A percentile compares a stretch with the other conserved stretches of the same genome.
phyloP scores from a whole-genome alignment of 2,113 vertebrate genomes.

The Leucoraja erinaceus region DNA sequence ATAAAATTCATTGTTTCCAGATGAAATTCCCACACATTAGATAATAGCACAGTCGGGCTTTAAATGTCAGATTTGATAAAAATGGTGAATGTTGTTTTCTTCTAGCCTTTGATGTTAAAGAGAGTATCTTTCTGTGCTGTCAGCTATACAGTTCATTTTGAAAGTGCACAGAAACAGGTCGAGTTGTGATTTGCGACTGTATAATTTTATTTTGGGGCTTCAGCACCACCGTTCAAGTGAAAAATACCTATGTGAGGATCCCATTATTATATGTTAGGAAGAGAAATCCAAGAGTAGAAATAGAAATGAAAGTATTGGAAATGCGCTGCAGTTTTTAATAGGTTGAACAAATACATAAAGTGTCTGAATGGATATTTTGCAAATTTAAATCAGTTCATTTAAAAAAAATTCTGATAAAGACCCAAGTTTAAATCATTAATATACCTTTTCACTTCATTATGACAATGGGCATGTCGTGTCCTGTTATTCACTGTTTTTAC shows the following conservation, averaged over 20 bases:
- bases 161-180: neutral
- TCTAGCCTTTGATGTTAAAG: neutral
- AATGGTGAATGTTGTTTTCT: neutral
- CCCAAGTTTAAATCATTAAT: neutral
- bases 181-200: neutral
- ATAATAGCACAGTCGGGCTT: neutral
- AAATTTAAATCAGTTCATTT: neutral
- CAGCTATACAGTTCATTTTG: neutral
- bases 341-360: neutral
- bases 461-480: neutral
- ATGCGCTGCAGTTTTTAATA: neutral
- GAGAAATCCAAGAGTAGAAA: neutral
- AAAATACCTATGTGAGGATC: neutral
- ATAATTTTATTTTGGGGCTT: neutral
- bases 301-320: neutral
- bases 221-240: neutral
- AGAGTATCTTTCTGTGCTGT: neutral
- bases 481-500: neutral
- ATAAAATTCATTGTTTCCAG: neutral
- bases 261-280: neutral
- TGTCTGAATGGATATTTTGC: neutral
- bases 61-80: neutral
- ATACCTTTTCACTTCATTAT: neutral
- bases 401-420: neutral
- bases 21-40: slow-evolving; percentile 8